Conservation (phyloP, 2,797 vertebrate species). For the Synanceia verrucosa region DNA sequence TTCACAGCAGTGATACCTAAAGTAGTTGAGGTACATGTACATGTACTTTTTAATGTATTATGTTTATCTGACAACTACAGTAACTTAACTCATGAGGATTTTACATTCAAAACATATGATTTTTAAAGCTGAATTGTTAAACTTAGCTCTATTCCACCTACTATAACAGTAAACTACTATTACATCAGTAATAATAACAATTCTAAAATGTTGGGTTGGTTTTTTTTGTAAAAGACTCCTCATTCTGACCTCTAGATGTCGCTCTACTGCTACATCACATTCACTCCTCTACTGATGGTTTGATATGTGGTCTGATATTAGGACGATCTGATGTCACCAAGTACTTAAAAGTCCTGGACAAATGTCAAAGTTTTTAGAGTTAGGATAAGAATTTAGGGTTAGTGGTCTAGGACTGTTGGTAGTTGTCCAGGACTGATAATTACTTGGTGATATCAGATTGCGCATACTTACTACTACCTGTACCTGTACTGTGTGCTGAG, state of each 20-base stretch:
- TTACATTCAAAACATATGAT: not conserved
- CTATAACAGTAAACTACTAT: not conserved
- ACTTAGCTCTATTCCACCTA: not conserved
- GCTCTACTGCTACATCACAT: not conserved
- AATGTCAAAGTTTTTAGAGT: too few species aligned
- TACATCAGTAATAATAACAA: not conserved
- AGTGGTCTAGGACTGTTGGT: too few species aligned
- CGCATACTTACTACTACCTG: too few species aligned
- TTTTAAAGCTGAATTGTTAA: too few species aligned
- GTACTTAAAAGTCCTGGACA: too few species aligned
- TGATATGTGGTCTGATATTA: too few species aligned
- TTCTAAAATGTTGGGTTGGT: too few species aligned
- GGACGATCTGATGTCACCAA: too few species aligned
- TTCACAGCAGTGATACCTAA: not conserved
- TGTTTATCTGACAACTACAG: not conserved
- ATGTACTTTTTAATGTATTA: not conserved
- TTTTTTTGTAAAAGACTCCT: too few species aligned
- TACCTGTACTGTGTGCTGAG: not conserved
- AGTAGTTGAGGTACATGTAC: not conserved
- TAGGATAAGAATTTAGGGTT: too few species aligned
- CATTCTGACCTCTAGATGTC: constrained; percentile 48
- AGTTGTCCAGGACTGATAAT: too few species aligned
- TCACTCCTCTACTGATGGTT: not conserved
- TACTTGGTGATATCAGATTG: too few species aligned
- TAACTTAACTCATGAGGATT: not conserved